phyloP scores from a whole-genome alignment of 2,113 vertebrate species.

The Delphinus delphis region DNA sequence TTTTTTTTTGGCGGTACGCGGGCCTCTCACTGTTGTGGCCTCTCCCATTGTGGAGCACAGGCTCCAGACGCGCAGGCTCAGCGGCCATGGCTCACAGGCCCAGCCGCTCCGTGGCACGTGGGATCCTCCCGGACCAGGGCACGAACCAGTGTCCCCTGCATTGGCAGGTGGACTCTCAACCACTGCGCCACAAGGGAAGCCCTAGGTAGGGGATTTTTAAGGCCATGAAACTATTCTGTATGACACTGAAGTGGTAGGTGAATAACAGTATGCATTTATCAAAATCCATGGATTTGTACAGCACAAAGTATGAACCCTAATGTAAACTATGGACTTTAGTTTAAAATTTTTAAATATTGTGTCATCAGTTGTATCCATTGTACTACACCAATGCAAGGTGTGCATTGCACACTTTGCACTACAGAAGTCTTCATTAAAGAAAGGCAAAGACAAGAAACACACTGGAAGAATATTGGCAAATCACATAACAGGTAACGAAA shows the following conservation, averaged over 20 bases:
- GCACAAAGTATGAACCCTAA: not conserved
- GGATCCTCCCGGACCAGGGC: too few species aligned
- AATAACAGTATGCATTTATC: not conserved
- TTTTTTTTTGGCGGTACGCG: too few species aligned
- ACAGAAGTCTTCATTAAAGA: not conserved
- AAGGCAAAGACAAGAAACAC: not conserved
- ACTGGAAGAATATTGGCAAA: not conserved
- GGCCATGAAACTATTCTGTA: not conserved
- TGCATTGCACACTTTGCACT: not conserved
- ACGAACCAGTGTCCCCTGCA: too few species aligned
- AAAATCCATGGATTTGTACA: not conserved
- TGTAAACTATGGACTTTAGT: not conserved
- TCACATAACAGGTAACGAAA: not conserved
- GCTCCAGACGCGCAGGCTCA: too few species aligned
- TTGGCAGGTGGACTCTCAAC: too few species aligned
- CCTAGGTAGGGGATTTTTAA: not conserved
- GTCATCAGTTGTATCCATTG: not conserved
- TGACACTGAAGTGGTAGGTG: not conserved
- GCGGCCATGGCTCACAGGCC: too few species aligned
- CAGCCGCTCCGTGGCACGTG: too few species aligned
- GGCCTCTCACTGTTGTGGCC: too few species aligned
- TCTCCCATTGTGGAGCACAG: too few species aligned
- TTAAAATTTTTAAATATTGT: not conserved
- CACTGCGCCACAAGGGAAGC: too few species aligned
- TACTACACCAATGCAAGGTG: not conserved